These are phyloP conservation scores for Cactoblastis cactorum DNA, from an alignment of 2,888 invertebrate genomes.

Conservation along the genomic window DNA sequence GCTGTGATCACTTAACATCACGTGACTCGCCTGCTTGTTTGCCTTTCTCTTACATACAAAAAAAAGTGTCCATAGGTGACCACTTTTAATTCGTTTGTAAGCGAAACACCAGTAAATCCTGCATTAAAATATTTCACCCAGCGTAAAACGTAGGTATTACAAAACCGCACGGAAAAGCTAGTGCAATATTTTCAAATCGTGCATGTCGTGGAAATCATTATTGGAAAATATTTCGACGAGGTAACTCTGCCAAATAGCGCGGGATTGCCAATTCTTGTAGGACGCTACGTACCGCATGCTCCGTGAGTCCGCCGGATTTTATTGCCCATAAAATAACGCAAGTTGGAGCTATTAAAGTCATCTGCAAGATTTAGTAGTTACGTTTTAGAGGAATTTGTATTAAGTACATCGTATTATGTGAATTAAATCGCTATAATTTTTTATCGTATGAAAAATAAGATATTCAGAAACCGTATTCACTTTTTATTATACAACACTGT, in stretches of 20 bases:
- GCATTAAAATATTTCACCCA: background rate
- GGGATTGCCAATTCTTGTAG: slow-evolving; percentile 18
- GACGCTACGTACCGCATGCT: slow-evolving; percentile 1
- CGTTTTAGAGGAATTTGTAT: background rate
- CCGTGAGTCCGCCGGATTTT: background rate
- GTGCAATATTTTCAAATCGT: background rate
- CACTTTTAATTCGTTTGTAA: too few species aligned
- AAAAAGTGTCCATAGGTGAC: too few species aligned
- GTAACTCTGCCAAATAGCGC: slow-evolving; percentile 3
- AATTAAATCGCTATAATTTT: too few species aligned
- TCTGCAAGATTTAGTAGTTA: background rate
- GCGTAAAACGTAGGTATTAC: background rate
- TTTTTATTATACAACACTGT: too few species aligned
- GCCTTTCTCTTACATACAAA: too few species aligned
- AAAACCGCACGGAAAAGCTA: background rate
- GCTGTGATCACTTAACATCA: too few species aligned
- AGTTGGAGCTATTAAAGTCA: background rate
- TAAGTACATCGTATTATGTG: background rate
- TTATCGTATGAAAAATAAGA: too few species aligned
- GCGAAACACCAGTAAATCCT: too few species aligned
- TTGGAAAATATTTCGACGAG: background rate
- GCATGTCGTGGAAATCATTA: background rate
- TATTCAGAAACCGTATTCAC: too few species aligned
- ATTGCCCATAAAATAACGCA: background rate
- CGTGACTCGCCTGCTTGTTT: too few species aligned